Evolutionary conservation across 2,888 invertebrate species (phyloP).

Genomic region (Andricus curvator): DNA sequence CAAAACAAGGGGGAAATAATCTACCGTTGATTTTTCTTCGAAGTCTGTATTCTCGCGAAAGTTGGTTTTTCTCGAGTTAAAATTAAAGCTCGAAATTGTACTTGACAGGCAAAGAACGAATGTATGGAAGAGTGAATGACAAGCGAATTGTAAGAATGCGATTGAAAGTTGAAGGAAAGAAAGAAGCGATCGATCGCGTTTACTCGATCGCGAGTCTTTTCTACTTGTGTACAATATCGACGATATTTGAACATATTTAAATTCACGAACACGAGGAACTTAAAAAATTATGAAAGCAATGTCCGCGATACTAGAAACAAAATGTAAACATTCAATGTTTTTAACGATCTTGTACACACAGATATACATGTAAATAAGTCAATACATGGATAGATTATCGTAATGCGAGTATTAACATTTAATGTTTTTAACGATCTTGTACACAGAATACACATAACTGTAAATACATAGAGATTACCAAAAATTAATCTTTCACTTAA

Average conservation of each 20-base stretch:
- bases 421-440: slow-evolving; percentile 77
- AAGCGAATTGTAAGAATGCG: neutral
- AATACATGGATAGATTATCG: slow-evolving; percentile 73
- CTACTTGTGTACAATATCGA: slow-evolving; percentile 68
- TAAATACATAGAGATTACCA: slow-evolving; percentile 76
- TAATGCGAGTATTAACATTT: slow-evolving; percentile 75
- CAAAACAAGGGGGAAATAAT: neutral
- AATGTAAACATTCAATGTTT: slow-evolving; percentile 76
- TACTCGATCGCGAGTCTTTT: slow-evolving; percentile 58
- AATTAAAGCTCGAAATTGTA: neutral
- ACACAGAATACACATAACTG: slow-evolving; percentile 76
- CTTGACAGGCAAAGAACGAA: slow-evolving; percentile 6
- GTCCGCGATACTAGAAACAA: slow-evolving; percentile 62
- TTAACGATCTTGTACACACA: slow-evolving; percentile 76
- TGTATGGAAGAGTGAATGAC: slow-evolving; percentile 26
- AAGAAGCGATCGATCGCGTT: slow-evolving; percentile 43
- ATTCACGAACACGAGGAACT: slow-evolving; percentile 52
- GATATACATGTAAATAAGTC: slow-evolving; percentile 71
- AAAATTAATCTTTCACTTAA: slow-evolving; percentile 53
- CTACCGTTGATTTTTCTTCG: slow-evolving; percentile 17
- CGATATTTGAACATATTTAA: slow-evolving; percentile 63
- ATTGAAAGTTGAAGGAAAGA: slow-evolving; percentile 8
- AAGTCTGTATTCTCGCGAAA: slow-evolving; percentile 4
- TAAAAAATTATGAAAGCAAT: slow-evolving; percentile 50
- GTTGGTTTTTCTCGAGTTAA: slow-evolving; percentile 1